phyloP scores from a whole-genome alignment of 2,888 invertebrate genomes.

The Lasioglossum leucozonium region DNA sequence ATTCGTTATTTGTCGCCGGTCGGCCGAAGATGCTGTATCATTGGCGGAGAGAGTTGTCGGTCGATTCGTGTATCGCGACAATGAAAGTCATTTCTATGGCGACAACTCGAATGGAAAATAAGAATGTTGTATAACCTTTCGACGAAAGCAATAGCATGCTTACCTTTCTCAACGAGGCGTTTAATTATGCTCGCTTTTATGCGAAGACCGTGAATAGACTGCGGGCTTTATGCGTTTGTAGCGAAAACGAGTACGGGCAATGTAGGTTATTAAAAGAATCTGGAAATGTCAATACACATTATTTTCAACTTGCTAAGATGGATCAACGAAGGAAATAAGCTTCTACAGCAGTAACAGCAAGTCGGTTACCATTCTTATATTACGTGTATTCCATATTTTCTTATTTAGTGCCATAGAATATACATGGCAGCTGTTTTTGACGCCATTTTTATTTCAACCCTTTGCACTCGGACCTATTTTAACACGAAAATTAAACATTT shows the following conservation, averaged over 20 bases:
- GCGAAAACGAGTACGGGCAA: not conserved
- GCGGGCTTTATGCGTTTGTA: not conserved
- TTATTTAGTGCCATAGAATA: too few relatives aligned
- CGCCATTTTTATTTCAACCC: not conserved
- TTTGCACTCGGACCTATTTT: too few relatives aligned
- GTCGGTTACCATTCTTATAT: too few relatives aligned
- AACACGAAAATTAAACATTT: too few relatives aligned
- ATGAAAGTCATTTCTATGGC: not conserved
- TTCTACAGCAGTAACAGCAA: too few relatives aligned
- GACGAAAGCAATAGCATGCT: not conserved
- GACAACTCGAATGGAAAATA: not conserved
- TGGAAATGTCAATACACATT: too few relatives aligned
- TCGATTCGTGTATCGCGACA: not conserved
- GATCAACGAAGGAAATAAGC: too few relatives aligned
- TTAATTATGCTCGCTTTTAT: not conserved
- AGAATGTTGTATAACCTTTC: not conserved
- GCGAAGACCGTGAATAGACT: not conserved
- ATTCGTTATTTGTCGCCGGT: not conserved
- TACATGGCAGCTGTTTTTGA: too few relatives aligned
- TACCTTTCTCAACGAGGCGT: not conserved
- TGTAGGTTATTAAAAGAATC: not conserved
- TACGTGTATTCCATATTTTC: too few relatives aligned
- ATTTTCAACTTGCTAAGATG: too few relatives aligned
- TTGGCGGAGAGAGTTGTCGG: not conserved
- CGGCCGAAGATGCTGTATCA: not conserved